A percentile compares a stretch with the other conserved stretches of the same genome.
phyloP scores from a whole-genome alignment of 1,140 invertebrate species.

The Harlomillsia oculata region DNA sequence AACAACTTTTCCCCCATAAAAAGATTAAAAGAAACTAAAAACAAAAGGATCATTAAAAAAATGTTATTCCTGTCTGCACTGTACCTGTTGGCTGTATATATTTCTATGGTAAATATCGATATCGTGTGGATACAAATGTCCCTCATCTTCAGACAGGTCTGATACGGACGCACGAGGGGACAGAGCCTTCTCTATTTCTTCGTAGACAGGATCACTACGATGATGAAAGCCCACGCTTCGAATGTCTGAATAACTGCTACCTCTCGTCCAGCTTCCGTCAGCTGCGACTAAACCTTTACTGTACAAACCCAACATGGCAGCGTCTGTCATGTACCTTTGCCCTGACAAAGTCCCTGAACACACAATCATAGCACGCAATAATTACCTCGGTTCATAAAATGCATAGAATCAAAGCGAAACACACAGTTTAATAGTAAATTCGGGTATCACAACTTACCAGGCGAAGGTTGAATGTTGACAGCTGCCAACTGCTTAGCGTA shows the following conservation, averaged over 20 bases:
- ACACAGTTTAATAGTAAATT: not conserved
- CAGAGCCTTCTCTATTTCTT: conserved; percentile 35
- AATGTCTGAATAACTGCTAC: conserved; percentile 35
- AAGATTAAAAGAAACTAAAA: too few species aligned
- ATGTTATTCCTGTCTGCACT: too few species aligned
- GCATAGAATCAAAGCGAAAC: too few species aligned
- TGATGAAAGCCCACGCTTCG: conserved; percentile 24
- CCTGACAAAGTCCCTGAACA: conserved; percentile 22
- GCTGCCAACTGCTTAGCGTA: conserved; percentile 33
- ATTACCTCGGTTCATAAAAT: too few species aligned
- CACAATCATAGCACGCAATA: too few species aligned
- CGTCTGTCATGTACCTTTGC: conserved; percentile 26
- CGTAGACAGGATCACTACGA: conserved; percentile 32
- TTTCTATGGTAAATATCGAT: conserved; percentile 32
- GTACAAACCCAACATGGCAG: conserved; percentile 28
- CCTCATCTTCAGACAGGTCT: conserved; percentile 35
- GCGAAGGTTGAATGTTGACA: conserved; percentile 32
- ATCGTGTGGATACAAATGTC: conserved; percentile 33
- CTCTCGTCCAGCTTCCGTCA: conserved; percentile 34
- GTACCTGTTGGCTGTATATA: conserved; percentile 33
- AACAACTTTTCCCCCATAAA: too few species aligned
- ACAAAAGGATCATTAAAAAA: too few species aligned
- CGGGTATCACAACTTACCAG: conserved; percentile 17
- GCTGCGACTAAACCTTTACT: conserved; percentile 17
- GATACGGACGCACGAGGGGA: conserved; percentile 33